Conservation (phyloP, 2,797 vertebrate species). For the Eulemur coronatus region DNA sequence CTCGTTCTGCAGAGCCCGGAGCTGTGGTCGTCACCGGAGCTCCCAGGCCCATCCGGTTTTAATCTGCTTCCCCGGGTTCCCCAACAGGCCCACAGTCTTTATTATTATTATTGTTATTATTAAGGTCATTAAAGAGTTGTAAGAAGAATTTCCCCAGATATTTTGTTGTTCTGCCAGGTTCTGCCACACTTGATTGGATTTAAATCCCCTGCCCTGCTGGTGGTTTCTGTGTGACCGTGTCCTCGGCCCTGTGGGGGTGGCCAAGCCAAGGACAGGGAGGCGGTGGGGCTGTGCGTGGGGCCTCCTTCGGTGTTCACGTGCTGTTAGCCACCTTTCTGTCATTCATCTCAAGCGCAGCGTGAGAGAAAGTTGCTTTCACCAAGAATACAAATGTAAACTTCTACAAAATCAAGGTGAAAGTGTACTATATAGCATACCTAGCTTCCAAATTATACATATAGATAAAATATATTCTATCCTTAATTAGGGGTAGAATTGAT, state of each 20-base stretch:
- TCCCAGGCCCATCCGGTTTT: accelerated
- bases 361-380: neutral
- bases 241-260: accelerated
- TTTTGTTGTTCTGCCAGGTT: neutral
- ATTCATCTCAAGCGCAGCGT: neutral
- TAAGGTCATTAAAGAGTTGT: too few species aligned
- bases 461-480: neutral
- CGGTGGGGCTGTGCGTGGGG: accelerated
- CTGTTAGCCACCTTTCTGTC: too few species aligned
- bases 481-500: neutral
- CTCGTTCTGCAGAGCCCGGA: neutral
- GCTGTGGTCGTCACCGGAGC: neutral
- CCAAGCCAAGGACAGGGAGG: accelerated
- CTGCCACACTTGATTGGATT: neutral
- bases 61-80: neutral
- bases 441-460: neutral
- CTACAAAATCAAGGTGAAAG: neutral
- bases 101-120: neutral
- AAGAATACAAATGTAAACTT: too few species aligned
- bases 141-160: neutral
- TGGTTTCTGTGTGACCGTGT: accelerated
- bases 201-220: too few species aligned
- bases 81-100: accelerated
- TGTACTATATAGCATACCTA: accelerated
- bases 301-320: accelerated